phyloP scores from a whole-genome alignment of 2,113 vertebrate species.

The Mungos mungo region DNA sequence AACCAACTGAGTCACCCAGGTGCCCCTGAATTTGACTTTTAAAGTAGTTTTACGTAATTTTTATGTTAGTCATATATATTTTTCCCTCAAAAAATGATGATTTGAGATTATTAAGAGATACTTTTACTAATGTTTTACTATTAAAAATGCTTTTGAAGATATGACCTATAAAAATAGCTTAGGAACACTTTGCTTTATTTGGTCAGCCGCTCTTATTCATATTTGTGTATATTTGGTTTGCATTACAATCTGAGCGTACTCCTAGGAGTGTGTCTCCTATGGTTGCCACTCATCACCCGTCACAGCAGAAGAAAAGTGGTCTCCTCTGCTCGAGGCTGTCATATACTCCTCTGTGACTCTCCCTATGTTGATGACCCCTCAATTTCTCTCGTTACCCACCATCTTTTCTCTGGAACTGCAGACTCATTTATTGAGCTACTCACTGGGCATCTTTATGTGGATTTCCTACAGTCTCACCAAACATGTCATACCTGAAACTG shows the following conservation, averaged over 20 bases:
- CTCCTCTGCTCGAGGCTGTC: background rate
- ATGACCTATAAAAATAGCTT: background rate
- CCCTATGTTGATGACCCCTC: background rate
- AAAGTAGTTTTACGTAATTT: background rate
- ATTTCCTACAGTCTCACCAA: background rate
- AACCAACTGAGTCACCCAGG: no score
- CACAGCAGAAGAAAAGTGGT: background rate
- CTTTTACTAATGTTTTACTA: background rate
- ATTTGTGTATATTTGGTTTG: background rate
- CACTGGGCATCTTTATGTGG: background rate
- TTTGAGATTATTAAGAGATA: background rate
- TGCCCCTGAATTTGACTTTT: background rate
- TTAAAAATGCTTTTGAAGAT: background rate
- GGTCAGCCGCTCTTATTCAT: background rate
- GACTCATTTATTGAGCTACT: background rate
- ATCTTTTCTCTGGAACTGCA: background rate
- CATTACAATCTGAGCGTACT: background rate
- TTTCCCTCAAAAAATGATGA: background rate
- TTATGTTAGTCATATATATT: background rate
- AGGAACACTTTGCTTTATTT: background rate
- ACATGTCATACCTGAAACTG: background rate
- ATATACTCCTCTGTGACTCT: background rate
- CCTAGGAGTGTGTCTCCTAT: background rate
- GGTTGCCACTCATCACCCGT: slow-evolving; percentile 20
- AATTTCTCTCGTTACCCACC: background rate